These are phyloP conservation scores for Zaprionus africanus DNA, from an alignment of 1,140 invertebrate genomes.

Conservation along the genomic window DNA sequence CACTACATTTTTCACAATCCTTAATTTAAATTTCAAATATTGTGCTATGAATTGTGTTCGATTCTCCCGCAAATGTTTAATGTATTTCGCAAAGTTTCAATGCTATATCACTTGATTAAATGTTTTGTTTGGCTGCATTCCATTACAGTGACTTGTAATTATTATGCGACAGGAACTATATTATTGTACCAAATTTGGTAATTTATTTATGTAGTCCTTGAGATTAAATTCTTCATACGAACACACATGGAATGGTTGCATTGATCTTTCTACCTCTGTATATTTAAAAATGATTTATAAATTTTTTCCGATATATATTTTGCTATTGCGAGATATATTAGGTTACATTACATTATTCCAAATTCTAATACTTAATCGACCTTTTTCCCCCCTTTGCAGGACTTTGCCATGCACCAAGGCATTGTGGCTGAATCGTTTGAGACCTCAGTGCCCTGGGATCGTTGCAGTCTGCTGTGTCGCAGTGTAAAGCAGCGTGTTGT, in stretches of 20 bases:
- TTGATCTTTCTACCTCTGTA: no score
- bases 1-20: neutral
- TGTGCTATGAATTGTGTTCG: neutral
- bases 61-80: neutral
- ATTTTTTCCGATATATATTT: no score
- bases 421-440: slow-evolving; percentile 98
- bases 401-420: slow-evolving; percentile 94
- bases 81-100: no score
- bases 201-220: neutral
- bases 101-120: neutral
- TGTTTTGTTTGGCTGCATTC: neutral
- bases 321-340: no score
- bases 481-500: slow-evolving; percentile 95
- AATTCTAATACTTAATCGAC: neutral
- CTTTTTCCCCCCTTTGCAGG: slow-evolving; percentile 86
- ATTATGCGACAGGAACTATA: neutral
- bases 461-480: slow-evolving; percentile 91
- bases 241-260: no score
- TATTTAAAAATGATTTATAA: no score
- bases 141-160: neutral
- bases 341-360: no score
- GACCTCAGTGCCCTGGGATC: slow-evolving; percentile 98
- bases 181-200: no score
- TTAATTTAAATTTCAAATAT: neutral
- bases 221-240: neutral